phyloP scores from a whole-genome alignment of 35 echinoderm and acorn worm genomes.

The Ptychodera flava region DNA sequence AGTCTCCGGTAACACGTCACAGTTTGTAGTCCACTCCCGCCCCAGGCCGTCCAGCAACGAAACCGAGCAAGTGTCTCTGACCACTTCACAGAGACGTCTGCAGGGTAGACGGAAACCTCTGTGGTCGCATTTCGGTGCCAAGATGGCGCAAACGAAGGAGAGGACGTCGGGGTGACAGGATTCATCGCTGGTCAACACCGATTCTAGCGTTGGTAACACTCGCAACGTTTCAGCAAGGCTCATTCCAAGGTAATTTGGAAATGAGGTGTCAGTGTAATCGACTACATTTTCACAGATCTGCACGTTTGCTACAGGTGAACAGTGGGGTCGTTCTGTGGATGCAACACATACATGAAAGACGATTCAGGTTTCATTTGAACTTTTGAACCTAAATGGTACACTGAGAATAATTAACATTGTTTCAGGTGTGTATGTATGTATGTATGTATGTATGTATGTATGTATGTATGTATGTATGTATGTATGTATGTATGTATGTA shows the following conservation, averaged over 20 bases:
- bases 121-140: neutral
- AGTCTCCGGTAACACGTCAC: neutral
- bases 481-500: neutral
- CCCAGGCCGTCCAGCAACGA: neutral
- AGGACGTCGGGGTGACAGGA: neutral
- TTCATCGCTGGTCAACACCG: neutral
- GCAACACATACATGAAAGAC: no score
- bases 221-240: neutral
- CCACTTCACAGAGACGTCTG: neutral
- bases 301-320: no score
- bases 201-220: neutral
- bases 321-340: no score
- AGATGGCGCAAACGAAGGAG: neutral
- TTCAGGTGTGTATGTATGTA: no score
- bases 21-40: neutral
- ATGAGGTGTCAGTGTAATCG: neutral
- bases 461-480: no score
- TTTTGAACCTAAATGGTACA: no score
- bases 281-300: neutral
- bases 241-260: neutral
- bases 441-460: no score
- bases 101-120: neutral
- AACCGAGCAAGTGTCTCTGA: neutral
- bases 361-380: no score
- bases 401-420: no score